Evolutionary conservation across 2,113 vertebrate species (phyloP), one percentile per base, ranked within the genome.

Genomic region (Leptodactylus fuscus): DNA sequence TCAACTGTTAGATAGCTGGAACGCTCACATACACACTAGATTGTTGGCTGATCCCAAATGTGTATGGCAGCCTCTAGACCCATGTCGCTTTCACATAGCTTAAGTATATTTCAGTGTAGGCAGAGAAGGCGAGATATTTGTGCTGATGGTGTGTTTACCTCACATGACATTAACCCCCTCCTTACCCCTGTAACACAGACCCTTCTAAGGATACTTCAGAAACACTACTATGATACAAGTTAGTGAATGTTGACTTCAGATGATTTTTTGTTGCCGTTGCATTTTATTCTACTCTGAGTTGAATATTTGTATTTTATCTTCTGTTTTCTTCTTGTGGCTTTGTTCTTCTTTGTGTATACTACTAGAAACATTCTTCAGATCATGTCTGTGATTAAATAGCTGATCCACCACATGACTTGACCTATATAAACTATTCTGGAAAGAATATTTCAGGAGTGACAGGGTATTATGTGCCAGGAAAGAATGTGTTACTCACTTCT

Each of bases 391-490:
- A 44, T 51, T 29, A 76, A 51, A 69, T 69, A 71, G 22, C 20
- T 82, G 81, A 70, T 71, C 48, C 29, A 27, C 65, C 34, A 70
- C 20, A 67, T 51, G 46, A 53, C 18, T 38, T 82, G 81, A 82
- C 46, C 81, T 82, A 32, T 70, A 34, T 53, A 82, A 71, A 46
- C 81, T 48, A 53, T 20, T 24, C 32, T 53, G 32, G 20, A 34
- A 71, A 32, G 49, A 51, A 51, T 82, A 82, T 82, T 82, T 15
- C 22, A n/a, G 34, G 65, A 49, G 46, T 53, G 80, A 69, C 80
- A 81, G 65, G 32, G 65, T 36, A 71, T 82, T 36, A 24, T 38
- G 32, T 71, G 67, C n/a, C n/a, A n/a, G 32, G 48, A 24, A 49
- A 82, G 65, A 32, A 71, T 53, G 29, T 32, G 44, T 71, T 82